phyloP scores from a whole-genome alignment of 1,140 invertebrate genomes.

The Ostrea edulis region DNA sequence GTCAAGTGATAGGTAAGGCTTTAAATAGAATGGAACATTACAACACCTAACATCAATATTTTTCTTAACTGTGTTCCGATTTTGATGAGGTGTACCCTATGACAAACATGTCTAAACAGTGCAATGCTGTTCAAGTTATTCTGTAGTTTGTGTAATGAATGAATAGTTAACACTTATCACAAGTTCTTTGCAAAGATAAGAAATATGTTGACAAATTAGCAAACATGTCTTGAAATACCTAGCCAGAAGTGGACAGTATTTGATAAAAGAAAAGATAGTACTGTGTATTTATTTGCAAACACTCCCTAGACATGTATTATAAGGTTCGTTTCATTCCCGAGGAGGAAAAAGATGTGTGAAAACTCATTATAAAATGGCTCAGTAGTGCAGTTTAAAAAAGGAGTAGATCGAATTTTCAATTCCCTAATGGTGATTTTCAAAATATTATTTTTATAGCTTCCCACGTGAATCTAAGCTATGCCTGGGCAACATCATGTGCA shows the following conservation, averaged over 20 bases:
- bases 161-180: neutral
- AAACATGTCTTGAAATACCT: neutral
- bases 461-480: neutral
- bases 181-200: neutral
- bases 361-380: too few relatives aligned
- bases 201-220: neutral
- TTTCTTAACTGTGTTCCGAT: neutral
- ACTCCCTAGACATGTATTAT: neutral
- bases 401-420: too few relatives aligned
- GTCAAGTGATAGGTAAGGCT: neutral
- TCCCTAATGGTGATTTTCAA: too few relatives aligned
- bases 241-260: neutral
- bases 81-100: neutral
- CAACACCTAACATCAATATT: constrained; percentile 18
- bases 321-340: neutral
- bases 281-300: neutral
- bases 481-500: constrained; percentile 18
- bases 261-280: neutral
- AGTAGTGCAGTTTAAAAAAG: too few relatives aligned
- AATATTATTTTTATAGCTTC: neutral
- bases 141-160: constrained; percentile 18
- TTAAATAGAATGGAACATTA: neutral
- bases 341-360: too few relatives aligned
- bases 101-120: constrained; percentile 8
- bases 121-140: neutral